Conservation (phyloP, 30 jellyfish, hydroid and myxozoan genomes). For the Pelagia noctiluca region DNA sequence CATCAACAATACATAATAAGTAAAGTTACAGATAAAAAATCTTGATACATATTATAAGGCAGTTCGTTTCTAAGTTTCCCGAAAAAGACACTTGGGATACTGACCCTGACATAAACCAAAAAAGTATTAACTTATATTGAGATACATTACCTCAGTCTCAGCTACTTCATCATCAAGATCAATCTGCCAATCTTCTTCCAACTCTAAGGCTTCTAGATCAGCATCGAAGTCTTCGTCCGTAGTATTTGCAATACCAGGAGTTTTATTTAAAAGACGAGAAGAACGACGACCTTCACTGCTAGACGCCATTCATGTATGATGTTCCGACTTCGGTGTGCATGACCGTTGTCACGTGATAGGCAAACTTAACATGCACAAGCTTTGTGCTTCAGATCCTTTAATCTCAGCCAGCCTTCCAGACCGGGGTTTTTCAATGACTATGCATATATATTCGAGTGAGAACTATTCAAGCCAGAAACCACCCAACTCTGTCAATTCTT, state of each 20-base stretch:
- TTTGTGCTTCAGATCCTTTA: no score
- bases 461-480: no score
- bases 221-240: not conserved
- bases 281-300: not conserved
- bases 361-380: no score
- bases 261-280: not conserved
- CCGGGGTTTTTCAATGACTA: not conserved
- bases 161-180: no score
- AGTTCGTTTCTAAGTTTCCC: not conserved
- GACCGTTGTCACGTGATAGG: slow-evolving; percentile 1
- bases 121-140: no score
- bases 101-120: no score
- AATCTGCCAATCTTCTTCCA: no score
- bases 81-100: slow-evolving; percentile 1
- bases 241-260: not conserved
- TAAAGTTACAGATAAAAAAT: not conserved
- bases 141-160: no score
- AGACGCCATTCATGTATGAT: no score
- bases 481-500: no score
- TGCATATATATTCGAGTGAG: no score
- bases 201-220: no score
- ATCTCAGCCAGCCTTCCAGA: slow-evolving; percentile 3
- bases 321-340: not conserved
- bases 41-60: slow-evolving; percentile 2
- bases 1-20: slow-evolving; percentile 2